Evolutionary conservation across 1,140 invertebrate genomes (phyloP), one percentile per base, ranked within the genome.

Genomic region (Micrasema minimum): DNA sequence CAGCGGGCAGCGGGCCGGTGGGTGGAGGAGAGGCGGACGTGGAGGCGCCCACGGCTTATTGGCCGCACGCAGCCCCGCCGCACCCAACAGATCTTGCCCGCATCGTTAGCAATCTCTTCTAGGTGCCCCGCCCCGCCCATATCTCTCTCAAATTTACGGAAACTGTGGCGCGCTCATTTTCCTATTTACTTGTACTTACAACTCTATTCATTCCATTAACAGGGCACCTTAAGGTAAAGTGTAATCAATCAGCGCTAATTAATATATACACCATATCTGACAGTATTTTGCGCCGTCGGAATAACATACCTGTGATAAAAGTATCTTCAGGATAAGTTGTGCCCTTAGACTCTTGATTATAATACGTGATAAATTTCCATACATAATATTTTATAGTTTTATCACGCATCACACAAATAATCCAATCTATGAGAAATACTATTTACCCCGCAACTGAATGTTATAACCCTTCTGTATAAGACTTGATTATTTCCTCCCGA

Each of bases 311-410:
- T 82, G 82, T 83, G 82, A 83, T 83, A 83, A 82, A 81, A 82
- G 80, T 81, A 82, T 82, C 80, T 83, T 83, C 81, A 82, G 82
- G 81, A 82, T 83, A 82, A 82, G 82, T 82, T 82, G 80, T 83
- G 80, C 82, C 80, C 79, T 83, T 82, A 81, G 80, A 81, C 80
- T 81, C 77, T 81, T 78, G 79, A 7, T 82, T 83, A 79, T 82
- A 81, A 37, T 38, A 37, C 10, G 37, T n/a, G 35, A 46, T 31
- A 64, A 61, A 43, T 14, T 69, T 64, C 41, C 16, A 35, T 31
- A 31, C 16, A 35, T 31, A 31, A 31, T 31, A 31, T 31, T 31
- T 31, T 31, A 31, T 31, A 31, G 26, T 31, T 31, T 31, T 31
- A 31, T 7, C 26, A 31, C 7, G 26, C 26, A 31, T 31, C 26